A percentile compares a stretch with the other conserved stretches of the same genome.
Conservation (phyloP, 2,888 invertebrate species). For the Beris morrisii region DNA sequence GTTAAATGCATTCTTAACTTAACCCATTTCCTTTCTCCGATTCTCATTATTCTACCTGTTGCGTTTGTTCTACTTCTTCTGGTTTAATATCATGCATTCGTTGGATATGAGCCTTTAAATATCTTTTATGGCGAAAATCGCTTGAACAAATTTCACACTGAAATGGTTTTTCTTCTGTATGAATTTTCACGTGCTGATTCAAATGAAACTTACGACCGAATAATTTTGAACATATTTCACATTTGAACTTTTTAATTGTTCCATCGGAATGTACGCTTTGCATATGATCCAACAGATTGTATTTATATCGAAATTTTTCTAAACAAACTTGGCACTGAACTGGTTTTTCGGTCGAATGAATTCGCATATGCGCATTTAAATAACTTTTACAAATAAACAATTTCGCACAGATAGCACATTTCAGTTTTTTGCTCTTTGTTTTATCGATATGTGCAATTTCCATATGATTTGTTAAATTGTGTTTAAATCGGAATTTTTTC, state of each 20-base stretch:
- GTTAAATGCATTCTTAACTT: no score
- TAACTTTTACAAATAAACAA: background rate
- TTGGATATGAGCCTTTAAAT: background rate
- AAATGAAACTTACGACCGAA: background rate
- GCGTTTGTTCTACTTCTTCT: no score
- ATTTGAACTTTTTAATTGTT: background rate
- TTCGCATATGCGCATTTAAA: background rate
- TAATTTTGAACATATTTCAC: slow-evolving; percentile 1
- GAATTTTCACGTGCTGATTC: background rate
- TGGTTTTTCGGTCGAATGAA: slow-evolving; percentile 4
- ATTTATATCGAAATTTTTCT: slow-evolving; percentile 12
- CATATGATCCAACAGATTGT: slow-evolving; percentile 11
- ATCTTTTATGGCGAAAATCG: background rate
- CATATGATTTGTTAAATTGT: slow-evolving; percentile 14
- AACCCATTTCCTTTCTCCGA: no score
- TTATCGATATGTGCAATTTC: background rate
- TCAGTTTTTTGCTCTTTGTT: background rate
- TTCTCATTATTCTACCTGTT: no score
- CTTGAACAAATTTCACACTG: slow-evolving; percentile 6
- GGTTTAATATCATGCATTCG: background rate
- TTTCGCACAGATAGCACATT: slow-evolving; percentile 18
- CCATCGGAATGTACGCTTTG: background rate
- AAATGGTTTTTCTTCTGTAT: background rate
- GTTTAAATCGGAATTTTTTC: slow-evolving; percentile 16
- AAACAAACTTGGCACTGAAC: slow-evolving; percentile 8